Conservation (phyloP, 1,140 invertebrate species). For the Aethina tumida region DNA sequence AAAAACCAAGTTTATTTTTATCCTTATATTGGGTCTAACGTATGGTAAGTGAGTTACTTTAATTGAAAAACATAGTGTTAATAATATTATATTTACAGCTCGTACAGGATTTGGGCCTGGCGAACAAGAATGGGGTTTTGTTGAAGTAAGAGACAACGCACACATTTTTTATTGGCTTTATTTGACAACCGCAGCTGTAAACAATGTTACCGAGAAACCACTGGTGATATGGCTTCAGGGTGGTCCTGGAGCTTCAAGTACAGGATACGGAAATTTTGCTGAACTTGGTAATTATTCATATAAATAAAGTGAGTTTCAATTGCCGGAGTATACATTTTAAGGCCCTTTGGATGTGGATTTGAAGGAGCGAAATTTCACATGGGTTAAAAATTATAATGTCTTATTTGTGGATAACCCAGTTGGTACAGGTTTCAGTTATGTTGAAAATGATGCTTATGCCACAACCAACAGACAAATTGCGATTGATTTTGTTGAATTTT, state of each 20-base stretch:
- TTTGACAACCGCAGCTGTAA: constrained; percentile 50
- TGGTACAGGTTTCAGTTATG: constrained; percentile 80
- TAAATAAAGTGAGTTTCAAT: too few species aligned
- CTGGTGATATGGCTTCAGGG: constrained; percentile 57
- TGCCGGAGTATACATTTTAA: too few species aligned
- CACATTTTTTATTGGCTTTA: constrained; percentile 81
- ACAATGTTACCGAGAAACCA: constrained; percentile 49
- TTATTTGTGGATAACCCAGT: constrained; percentile 85
- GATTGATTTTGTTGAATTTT: constrained; percentile 61
- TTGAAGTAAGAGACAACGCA: constrained; percentile 55
- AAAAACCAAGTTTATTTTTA: too few species aligned
- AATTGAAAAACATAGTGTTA: too few species aligned
- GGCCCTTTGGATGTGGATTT: constrained; percentile 57
- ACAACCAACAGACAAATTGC: constrained; percentile 65
- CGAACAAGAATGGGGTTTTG: constrained; percentile 59
- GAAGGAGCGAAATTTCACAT: constrained; percentile 56
- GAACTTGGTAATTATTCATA: too few species aligned
- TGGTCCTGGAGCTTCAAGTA: constrained; percentile 64
- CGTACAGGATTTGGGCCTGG: constrained; percentile 42
- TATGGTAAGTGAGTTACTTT: too few species aligned
- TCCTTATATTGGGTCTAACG: too few species aligned
- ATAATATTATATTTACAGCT: too few species aligned
- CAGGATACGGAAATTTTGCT: constrained; percentile 68
- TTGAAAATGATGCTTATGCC: constrained; percentile 47
- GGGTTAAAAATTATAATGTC: constrained; percentile 67